A percentile compares a stretch with the other conserved stretches of the same genome.
Conservation (phyloP, 2,797 vertebrate genomes). For the Xenopus petersii region DNA sequence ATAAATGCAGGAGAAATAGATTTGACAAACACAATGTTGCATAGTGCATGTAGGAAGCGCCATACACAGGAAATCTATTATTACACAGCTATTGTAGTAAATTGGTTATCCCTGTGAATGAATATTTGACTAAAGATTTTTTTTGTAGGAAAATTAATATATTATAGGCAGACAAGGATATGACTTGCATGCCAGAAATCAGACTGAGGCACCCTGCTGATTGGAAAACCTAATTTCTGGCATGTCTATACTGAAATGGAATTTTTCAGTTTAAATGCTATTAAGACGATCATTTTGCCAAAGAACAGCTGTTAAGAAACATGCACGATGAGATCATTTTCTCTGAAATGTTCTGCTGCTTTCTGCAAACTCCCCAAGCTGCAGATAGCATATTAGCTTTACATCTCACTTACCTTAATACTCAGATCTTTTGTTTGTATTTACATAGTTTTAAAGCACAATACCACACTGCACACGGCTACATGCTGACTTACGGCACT, state of each 20-base stretch:
- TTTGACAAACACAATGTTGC: not conserved
- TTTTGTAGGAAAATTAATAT: not conserved
- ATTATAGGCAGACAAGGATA: constrained; percentile 1
- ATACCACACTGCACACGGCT: too few species aligned
- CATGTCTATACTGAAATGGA: constrained; percentile 29
- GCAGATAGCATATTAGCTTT: not conserved
- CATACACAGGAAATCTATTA: not conserved
- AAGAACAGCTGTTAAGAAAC: constrained; percentile 25
- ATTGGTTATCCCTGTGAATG: not conserved
- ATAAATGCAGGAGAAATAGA: not conserved
- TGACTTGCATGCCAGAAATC: constrained; percentile 22
- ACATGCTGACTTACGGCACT: too few species aligned
- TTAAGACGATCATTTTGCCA: constrained; percentile 31
- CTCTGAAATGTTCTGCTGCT: not conserved
- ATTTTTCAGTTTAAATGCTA: constrained; percentile 14
- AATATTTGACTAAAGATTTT: not conserved
- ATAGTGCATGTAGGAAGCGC: not conserved
- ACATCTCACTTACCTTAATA: too few species aligned
- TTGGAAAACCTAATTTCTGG: constrained; percentile 12
- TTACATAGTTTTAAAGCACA: too few species aligned
- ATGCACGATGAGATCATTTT: constrained; percentile 9
- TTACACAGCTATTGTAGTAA: not conserved
- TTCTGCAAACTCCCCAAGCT: not conserved
- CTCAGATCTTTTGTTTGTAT: too few species aligned
- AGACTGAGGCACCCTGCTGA: constrained; percentile 18